Conservation (phyloP, 1,140 invertebrate genomes). For the Drosophila obscura region DNA sequence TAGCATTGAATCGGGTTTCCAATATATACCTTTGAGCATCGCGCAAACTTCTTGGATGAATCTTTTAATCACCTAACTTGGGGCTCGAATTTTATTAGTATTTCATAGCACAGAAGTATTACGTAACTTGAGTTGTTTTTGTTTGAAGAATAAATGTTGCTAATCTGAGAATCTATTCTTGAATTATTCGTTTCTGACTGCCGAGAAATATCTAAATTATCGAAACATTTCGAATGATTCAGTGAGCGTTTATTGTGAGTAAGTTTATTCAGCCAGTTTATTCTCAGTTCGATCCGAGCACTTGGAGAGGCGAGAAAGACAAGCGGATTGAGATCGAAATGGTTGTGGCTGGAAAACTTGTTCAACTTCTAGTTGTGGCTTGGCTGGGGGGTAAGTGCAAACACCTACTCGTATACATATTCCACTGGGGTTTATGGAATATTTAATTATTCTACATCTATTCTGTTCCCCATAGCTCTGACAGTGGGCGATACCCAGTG, state of each 20-base stretch:
- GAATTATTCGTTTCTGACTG: too few species aligned
- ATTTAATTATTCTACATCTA: neutral
- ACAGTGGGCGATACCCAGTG: conserved; percentile 16
- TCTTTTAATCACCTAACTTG: neutral
- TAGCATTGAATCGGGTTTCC: neutral
- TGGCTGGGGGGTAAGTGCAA: conserved; percentile 32
- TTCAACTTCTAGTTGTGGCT: conserved; percentile 28
- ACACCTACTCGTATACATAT: neutral
- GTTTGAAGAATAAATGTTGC: too few species aligned
- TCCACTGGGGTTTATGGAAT: too few species aligned
- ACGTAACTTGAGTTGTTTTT: too few species aligned
- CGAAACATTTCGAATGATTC: conserved; percentile 1
- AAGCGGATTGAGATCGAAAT: conserved; percentile 30
- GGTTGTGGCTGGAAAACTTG: conserved; percentile 35
- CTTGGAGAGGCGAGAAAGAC: conserved; percentile 7
- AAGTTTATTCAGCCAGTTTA: neutral
- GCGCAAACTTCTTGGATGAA: neutral
- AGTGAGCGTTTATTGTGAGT: neutral
- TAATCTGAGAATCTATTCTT: too few species aligned
- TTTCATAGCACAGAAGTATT: too few species aligned
- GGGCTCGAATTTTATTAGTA: too few species aligned
- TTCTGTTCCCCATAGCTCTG: neutral
- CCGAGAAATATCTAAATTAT: neutral
- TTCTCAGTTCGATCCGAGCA: conserved; percentile 38
- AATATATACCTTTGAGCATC: neutral